A percentile compares a stretch with the other conserved stretches of the same genome.
These are phyloP conservation scores for Diloba caeruleocephala DNA, from an alignment of 2,888 invertebrate species.

Conservation along the genomic window DNA sequence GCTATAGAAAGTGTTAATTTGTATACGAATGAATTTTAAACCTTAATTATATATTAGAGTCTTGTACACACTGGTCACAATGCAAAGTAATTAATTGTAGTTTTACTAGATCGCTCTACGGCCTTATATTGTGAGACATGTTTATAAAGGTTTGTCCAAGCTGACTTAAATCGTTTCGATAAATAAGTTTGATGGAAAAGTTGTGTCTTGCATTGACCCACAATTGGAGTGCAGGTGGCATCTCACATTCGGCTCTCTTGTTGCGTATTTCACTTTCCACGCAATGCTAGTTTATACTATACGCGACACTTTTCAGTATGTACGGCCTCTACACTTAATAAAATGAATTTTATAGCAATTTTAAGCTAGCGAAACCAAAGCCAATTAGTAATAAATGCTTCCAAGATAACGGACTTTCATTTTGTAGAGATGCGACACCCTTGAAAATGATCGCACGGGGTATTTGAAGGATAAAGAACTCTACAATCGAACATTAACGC, in stretches of 20 bases:
- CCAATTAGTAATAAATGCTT: slow-evolving; percentile 46
- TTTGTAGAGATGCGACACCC: slow-evolving; percentile 7
- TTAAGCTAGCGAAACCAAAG: slow-evolving; percentile 30
- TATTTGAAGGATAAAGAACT: slow-evolving; percentile 20
- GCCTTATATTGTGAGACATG: too few species aligned
- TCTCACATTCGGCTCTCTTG: too few species aligned
- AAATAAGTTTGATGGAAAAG: too few species aligned
- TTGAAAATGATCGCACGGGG: slow-evolving; percentile 16
- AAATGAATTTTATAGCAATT: slow-evolving; percentile 39
- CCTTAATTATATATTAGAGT: not conserved
- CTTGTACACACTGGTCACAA: slow-evolving; percentile 1
- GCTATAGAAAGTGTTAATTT: slow-evolving; percentile 79
- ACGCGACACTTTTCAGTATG: slow-evolving; percentile 1
- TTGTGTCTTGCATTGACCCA: too few species aligned
- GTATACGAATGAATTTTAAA: not conserved
- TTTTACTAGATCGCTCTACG: too few species aligned
- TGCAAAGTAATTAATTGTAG: too few species aligned
- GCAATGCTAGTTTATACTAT: too few species aligned
- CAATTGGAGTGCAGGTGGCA: too few species aligned
- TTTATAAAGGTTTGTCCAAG: too few species aligned
- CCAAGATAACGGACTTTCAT: slow-evolving; percentile 22
- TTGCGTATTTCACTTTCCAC: too few species aligned
- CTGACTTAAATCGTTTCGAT: too few species aligned
- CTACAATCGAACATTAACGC: slow-evolving; percentile 1
- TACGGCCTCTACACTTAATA: slow-evolving; percentile 29